Evolutionary conservation across 2,888 invertebrate species (phyloP).

Genomic region (Andrena bicolor): DNA sequence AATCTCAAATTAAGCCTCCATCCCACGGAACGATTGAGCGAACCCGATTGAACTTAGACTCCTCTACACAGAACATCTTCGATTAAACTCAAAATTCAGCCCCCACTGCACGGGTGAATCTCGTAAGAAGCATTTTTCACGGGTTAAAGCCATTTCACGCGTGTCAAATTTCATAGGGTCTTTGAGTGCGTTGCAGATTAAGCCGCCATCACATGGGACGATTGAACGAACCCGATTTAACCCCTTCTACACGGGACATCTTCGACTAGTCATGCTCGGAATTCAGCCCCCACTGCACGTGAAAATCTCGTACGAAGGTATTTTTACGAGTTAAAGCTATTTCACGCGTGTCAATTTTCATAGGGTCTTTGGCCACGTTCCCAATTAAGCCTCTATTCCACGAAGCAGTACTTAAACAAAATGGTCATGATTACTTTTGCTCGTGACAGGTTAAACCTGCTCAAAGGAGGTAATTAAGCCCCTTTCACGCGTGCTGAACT

Average conservation of each 20-base stretch:
- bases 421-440: not conserved
- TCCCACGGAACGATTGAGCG: not conserved
- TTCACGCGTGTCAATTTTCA: not conserved
- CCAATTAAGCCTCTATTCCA: too few species aligned
- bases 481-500: not conserved
- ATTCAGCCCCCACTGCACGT: not conserved
- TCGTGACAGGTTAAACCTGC: not conserved
- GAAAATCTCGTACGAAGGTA: not conserved
- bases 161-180: not conserved
- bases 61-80: not conserved
- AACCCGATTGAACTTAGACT: not conserved
- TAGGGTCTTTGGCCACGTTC: not conserved
- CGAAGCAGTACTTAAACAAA: too few species aligned
- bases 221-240: not conserved
- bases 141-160: not conserved
- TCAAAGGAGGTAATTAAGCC: not conserved
- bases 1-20: constrained; percentile 10
- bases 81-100: not conserved
- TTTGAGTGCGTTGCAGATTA: not conserved
- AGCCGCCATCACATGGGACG: too few species aligned
- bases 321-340: not conserved
- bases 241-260: not conserved
- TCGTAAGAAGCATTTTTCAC: not conserved
- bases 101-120: not conserved
- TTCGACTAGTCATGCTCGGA: not conserved